Evolutionary conservation across 1,140 invertebrate species (phyloP), one percentile per base, ranked within the genome.

Genomic region (Charaxes varanes): DNA sequence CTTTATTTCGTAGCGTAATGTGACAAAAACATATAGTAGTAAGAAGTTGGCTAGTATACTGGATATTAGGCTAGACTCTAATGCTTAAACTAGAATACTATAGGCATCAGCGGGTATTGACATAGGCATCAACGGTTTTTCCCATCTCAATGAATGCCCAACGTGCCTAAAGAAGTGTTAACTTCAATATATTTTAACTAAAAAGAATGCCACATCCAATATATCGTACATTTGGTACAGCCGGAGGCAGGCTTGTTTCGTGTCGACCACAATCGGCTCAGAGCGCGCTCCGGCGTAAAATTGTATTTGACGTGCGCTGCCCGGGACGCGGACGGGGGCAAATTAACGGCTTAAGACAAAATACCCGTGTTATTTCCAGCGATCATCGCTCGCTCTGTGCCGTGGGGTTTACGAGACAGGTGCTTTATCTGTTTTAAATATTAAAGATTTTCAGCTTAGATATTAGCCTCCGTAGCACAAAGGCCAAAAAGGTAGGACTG

Each of bases 261-360:
- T 61, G 64, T 71, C 70, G 58, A 49, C 61, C 73, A 35, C 74
- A 79, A 79, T 79, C 72, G 74, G 74, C 74, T 79, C 74, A 79
- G 72, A 33, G 61, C 45, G 45, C 71, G 59, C 19, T 53, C 53
- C 61, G 44, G 49, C 70, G 70, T 66, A 69, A 77, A 77, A 80
- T 80, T 80, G 68, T 73, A 59, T 79, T 76, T 73, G 74, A 68
- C 71, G 74, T 57, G 52, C 60, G 48, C 48, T 30, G 49, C 50
- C 43, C 42, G 38, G 22, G 31, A 37, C 46, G 37, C 28, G 48
- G 23, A 8, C 22, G 31, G 53, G 37, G 27, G 32, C 35, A 68
- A 77, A 79, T 79, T 79, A 79, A 73, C 71, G 55, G 74, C 71
- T 79, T 79, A 79, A 65, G 65, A 76, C 62, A 61, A 72, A 69